Base-by-base conservation (phyloP, 2,888 invertebrate species). In the Agrypnus murinus region DNA sequence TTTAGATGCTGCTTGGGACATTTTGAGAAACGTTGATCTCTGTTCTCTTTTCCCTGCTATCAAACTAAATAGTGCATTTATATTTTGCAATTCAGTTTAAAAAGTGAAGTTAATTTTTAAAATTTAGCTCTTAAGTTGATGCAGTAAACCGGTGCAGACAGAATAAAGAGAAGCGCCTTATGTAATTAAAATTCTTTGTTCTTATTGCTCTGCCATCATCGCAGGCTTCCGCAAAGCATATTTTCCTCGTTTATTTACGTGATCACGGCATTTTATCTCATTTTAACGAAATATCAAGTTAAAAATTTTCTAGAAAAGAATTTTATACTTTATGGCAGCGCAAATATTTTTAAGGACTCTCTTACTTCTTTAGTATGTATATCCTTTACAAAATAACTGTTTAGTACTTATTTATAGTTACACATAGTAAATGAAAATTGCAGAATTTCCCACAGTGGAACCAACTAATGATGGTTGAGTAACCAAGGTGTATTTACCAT, bases 161-260 rank as follows among this genome's bases (percentile, higher is more conserved):
- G 55, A 53, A 40, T 58, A 64, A 64, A 57, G 64, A 69, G 58
- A 58, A 59, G 40, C 57, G 64, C 19, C 69, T 69, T 58, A 63
- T 58, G 34, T 64, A 69, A 69, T 69, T 69, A 69, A 69, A 69
- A 64, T 59, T 63, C 68, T 69, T 69, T 69, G 69, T 69, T 69
- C 69, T 69, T 64, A 64, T 69, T 64, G 63, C 63, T 58, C 17
- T 58, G 58, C 64, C 48, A 63, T 68, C 62, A 45, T 63, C 57
- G 32, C 36, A 55, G 50, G 45, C 53, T 63, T 60, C 53, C 53
- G 60, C 53, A 40, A 67, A 59, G 53, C 53, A 45, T 67, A 62
- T 67, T 62, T 60, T 53, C 53, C 57, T 46, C 58, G 25, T 48
- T 40, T 65, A 65, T 66, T 66, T 59, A 48, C 66, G 45, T 45